Evolutionary conservation across 2,113 vertebrate genomes (phyloP).

Genomic region (Candoia aspera): DNA sequence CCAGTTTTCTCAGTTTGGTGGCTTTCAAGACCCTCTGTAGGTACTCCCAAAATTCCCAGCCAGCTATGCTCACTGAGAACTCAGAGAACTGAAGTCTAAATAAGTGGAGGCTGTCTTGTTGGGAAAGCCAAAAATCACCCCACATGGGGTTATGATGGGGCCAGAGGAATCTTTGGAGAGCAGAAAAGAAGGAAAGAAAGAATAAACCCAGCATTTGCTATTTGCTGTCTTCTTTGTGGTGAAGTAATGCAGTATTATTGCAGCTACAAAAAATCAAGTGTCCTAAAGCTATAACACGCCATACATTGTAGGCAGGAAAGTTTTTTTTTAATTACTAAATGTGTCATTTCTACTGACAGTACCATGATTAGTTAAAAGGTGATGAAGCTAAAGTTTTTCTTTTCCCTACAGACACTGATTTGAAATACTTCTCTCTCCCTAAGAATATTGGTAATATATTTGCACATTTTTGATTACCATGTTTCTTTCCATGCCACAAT

Average conservation of each 20-base stretch:
- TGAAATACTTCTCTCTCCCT: constrained; percentile 12
- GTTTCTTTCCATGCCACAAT: background rate
- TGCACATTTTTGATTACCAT: constrained; percentile 32
- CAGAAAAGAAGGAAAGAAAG: background rate
- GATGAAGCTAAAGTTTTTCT: constrained; percentile 7
- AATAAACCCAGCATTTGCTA: background rate
- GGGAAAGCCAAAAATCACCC: background rate
- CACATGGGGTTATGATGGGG: background rate
- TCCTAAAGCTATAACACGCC: background rate
- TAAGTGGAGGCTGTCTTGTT: background rate
- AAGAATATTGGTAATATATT: constrained; percentile 22
- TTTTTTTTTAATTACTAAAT: constrained; percentile 16
- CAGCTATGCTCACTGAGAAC: background rate
- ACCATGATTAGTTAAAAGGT: constrained; percentile 26
- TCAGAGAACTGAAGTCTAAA: background rate
- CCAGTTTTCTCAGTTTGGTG: background rate
- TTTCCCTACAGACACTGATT: constrained; percentile 4
- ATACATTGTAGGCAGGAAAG: constrained; percentile 22
- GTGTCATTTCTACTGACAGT: constrained; percentile 30
- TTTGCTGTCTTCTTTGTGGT: background rate
- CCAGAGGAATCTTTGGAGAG: background rate
- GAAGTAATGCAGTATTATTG: accelerated
- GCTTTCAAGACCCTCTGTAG: background rate
- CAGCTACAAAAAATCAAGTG: constrained; percentile 30
- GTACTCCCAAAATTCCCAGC: background rate